Conservation (phyloP, 2,797 vertebrate genomes). For the Crenuchus spilurus region DNA sequence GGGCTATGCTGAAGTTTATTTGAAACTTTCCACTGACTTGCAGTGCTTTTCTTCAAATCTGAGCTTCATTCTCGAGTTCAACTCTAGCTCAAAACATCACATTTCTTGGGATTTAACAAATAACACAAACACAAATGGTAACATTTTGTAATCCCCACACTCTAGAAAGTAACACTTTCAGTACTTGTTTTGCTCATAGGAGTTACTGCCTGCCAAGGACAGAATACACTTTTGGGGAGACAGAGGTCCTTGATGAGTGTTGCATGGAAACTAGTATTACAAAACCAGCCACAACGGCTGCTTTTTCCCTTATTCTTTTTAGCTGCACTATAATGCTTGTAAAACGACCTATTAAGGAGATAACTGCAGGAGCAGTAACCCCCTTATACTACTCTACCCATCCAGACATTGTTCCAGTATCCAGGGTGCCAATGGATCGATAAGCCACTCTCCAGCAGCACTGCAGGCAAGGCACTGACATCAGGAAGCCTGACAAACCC, state of each 20-base stretch:
- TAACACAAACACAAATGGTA: background rate
- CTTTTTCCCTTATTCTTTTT: background rate
- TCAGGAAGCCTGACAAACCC: constrained; percentile 48
- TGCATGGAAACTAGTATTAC: constrained; percentile 5
- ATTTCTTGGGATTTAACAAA: constrained; percentile 32
- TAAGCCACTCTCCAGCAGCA: constrained; percentile 49
- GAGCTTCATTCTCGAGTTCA: constrained; percentile 31
- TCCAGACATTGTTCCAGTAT: constrained; percentile 25
- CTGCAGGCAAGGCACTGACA: constrained; percentile 50
- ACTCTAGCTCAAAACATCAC: constrained; percentile 28
- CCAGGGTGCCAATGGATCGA: constrained; percentile 55
- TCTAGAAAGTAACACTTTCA: background rate
- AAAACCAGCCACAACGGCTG: background rate
- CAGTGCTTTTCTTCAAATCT: constrained; percentile 41
- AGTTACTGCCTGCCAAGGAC: background rate
- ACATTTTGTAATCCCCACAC: background rate
- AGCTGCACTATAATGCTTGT: constrained; percentile 21
- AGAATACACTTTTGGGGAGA: background rate
- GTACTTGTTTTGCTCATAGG: background rate
- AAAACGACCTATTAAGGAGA: constrained; percentile 37
- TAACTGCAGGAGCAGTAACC: constrained; percentile 28
- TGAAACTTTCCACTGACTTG: constrained; percentile 57
- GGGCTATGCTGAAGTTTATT: constrained; percentile 54
- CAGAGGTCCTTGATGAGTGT: background rate
- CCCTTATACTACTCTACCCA: constrained; percentile 13